phyloP scores from a whole-genome alignment of 2,113 vertebrate genomes.

The Nycticryphes semicollaris region DNA sequence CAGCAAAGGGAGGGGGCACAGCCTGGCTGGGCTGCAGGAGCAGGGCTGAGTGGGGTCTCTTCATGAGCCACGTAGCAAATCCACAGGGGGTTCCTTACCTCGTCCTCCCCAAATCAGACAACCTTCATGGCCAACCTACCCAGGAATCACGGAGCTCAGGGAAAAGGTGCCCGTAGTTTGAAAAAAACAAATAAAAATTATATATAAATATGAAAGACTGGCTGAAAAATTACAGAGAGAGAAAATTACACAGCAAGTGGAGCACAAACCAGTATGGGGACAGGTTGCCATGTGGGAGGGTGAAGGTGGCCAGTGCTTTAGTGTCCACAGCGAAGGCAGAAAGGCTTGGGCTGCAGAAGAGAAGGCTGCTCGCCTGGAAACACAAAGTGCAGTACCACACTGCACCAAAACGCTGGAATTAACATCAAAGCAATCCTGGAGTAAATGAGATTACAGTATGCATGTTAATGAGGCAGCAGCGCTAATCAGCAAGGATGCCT shows the following conservation, averaged over 20 bases:
- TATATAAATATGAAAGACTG: background rate
- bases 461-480: slow-evolving; percentile 69
- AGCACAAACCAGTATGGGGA: background rate
- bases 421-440: slow-evolving; percentile 72
- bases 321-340: background rate
- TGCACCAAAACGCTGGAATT: slow-evolving; percentile 70
- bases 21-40: background rate
- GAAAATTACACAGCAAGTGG: background rate
- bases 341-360: background rate
- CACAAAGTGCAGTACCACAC: slow-evolving; percentile 54
- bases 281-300: background rate
- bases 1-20: background rate
- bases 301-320: background rate
- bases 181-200: background rate
- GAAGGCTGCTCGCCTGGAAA: background rate
- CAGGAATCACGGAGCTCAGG: background rate
- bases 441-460: slow-evolving; percentile 69
- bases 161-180: background rate
- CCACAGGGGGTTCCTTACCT: background rate
- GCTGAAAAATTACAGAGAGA: background rate
- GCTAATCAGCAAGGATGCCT: slow-evolving; percentile 54
- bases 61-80: background rate
- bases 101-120: background rate
- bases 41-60: background rate
- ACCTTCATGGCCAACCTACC: background rate